Percentiles rank a stretch among this genome's conserved stretches.
Evolutionary conservation across 2,888 invertebrate genomes (phyloP).

Genomic region (Lumbricus terrestris): DNA sequence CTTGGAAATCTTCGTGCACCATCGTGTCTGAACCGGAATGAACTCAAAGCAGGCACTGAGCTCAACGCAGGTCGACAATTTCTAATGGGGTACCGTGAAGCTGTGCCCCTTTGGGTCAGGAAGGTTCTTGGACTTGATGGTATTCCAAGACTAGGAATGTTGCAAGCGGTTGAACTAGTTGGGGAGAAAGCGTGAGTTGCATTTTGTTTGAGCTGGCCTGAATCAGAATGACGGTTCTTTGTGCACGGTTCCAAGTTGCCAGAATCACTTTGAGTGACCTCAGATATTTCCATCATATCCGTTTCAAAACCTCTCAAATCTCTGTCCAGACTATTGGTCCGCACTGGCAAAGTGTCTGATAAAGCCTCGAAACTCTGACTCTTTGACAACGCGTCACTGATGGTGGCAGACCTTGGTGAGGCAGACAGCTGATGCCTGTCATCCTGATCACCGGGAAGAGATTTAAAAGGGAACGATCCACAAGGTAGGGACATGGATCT

Average conservation of each 20-base stretch:
- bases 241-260: not conserved
- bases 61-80: not conserved
- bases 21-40: not conserved
- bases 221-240: not conserved
- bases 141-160: conserved; percentile 15
- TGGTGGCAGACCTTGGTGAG: not conserved
- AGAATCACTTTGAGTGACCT: not conserved
- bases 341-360: not conserved
- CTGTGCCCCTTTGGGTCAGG: not conserved
- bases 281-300: not conserved
- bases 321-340: not conserved
- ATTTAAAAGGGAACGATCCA: not conserved
- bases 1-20: not conserved
- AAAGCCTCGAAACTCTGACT: not conserved
- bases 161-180: not conserved
- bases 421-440: not conserved
- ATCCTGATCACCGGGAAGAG: not conserved
- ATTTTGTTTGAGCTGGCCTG: conserved; percentile 7
- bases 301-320: not conserved
- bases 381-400: not conserved
- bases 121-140: conserved; percentile 11
- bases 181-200: not conserved
- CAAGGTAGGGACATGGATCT: conserved; percentile 10
- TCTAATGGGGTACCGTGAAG: not conserved
- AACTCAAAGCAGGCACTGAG: not conserved